Base-by-base conservation (phyloP, 37 sponge, comb jelly and placozoan species). In the Halichondria panicea region DNA sequence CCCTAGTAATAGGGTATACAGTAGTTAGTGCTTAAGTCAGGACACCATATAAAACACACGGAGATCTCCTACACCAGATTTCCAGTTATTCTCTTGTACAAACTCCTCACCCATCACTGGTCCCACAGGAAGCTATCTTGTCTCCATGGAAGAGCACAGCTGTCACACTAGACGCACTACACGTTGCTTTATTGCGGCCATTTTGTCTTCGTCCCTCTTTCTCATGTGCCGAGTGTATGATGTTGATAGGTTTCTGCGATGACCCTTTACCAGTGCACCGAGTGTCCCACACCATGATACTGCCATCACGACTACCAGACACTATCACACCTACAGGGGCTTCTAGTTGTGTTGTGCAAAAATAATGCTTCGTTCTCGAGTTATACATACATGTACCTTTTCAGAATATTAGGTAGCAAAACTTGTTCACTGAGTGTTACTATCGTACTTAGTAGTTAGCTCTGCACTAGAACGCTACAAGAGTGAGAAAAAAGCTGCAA, bases 271-370 rank as follows among this genome's bases (percentile, higher is more conserved):
- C 60, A 25, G 59, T 38, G 48, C 79, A 92, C 19, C 92, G 60
- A 3, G 79, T 76, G 54, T 92, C 92, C 92, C 92, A 92, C 22
- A 92, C 70, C 32, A 32, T 38, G 7, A 92, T 72, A 28, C 40
- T 34, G 30, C 92, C 92, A 87, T 87, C 92, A 34, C 92, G 61
- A 33, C 81, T 53, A 1, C 88, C 92, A 55, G 92, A 87, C 25
- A 76, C 92, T 45, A 92, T 69, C 66, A 92, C 52, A 75, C 66
- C 92, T 92, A 37, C 31, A n/a, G n/a, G n/a, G n/a, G n/a, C n/a
- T n/a, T n/a, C n/a, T n/a, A n/a, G n/a, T n/a, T n/a, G n/a, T n/a
- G n/a, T n/a, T n/a, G n/a, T n/a, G n/a, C n/a, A n/a, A n/a, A n/a
- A n/a, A n/a, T n/a, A n/a, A n/a, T n/a, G n/a, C n/a, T n/a, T n/a